Base-by-base conservation (phyloP, 2,797 vertebrate genomes). In the Manis crassicaudata region DNA sequence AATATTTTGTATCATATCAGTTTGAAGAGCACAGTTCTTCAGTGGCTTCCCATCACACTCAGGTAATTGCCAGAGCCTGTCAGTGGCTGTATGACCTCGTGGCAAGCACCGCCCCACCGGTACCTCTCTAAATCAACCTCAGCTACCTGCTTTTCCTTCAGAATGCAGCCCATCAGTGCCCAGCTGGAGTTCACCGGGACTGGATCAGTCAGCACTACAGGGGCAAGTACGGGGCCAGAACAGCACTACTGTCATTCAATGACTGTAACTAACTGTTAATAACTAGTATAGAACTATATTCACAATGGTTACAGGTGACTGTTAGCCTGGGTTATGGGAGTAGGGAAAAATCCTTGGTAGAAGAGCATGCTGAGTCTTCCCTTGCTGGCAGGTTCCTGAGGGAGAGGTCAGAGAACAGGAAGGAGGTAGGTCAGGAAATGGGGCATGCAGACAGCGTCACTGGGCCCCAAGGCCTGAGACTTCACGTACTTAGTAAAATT, bases 371-470 rank as follows among this genome's bases (percentile, higher is more conserved):
- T 58, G 46, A 29, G 9, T 17, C 29, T 88, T 88, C 58, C 29
- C 25, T 27, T 5, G 13, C 4, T 3, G n/a, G 52, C 3, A 17
- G 1, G 21, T 16, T 1, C 14, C 18, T 7, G 35, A 8, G 46
- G 23, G 50, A 68, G 7, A 3, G 29, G 37, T n/a, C 23, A 60
- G 40, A 16, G 21, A 20, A 27, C 17, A 54, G 35, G 29, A 6
- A 1, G 25, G 67, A 58, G 3, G 63, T 63, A 73, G 40, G 60
- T 29, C 29, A 18, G 13, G 46, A 67, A n/a, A 40, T 76, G 46
- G 14, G 27, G 27, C 27, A 25, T 13, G 23, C 3, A 37, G 9
- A 14, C 0, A 0, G 14, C 9, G 0, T 37, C 54, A 4, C 23
- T 2, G 23, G 18, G 29, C 6, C 18, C 37, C 25, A 16, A 50